These are phyloP conservation scores for Solen grandis DNA, from an alignment of 1,140 invertebrate genomes.

Conservation along the genomic window DNA sequence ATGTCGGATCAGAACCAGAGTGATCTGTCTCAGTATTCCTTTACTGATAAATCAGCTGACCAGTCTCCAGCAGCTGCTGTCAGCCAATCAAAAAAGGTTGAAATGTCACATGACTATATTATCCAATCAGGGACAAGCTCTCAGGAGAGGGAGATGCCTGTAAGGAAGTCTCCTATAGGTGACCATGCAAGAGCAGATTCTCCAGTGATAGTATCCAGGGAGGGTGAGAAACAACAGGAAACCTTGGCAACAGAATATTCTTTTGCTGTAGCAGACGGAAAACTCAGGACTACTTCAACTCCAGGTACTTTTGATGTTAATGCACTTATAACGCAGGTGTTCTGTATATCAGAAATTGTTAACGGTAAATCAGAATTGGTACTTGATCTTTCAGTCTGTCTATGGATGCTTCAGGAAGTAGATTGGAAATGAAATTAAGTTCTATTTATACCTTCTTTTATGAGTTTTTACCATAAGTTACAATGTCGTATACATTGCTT, in stretches of 20 bases:
- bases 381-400: not conserved
- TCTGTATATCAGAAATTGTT: not conserved
- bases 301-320: constrained; percentile 19
- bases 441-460: too few relatives aligned
- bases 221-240: constrained; percentile 17
- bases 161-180: constrained; percentile 60
- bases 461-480: too few relatives aligned
- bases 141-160: constrained; percentile 25
- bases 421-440: too few relatives aligned
- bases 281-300: constrained; percentile 42
- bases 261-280: constrained; percentile 29
- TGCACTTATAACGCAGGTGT: not conserved
- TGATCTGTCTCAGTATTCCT: constrained; percentile 58
- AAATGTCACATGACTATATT: constrained; percentile 23
- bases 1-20: constrained; percentile 11
- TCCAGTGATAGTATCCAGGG: constrained; percentile 15
- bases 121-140: constrained; percentile 47
- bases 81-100: constrained; percentile 18
- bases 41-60: constrained; percentile 45
- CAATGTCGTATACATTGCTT: too few relatives aligned
- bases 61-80: not conserved
- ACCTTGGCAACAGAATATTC: constrained; percentile 44
- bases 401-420: too few relatives aligned
- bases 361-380: not conserved
- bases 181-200: constrained; percentile 23